phyloP scores from a whole-genome alignment of 2,888 invertebrate genomes.

The Tenthredo notha region DNA sequence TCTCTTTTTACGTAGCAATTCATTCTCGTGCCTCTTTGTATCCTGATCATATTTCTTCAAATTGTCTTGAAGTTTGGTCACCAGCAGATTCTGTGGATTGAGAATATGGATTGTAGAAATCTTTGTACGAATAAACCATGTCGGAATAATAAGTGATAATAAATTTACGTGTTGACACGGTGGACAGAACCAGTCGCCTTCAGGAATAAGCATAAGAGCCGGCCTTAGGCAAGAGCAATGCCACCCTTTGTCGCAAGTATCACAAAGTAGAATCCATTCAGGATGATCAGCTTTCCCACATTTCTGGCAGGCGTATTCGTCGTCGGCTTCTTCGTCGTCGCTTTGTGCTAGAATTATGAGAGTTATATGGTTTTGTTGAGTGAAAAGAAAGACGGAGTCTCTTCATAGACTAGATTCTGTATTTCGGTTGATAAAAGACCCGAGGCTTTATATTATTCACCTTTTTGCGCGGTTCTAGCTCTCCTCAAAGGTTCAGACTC shows the following conservation, averaged over 20 bases:
- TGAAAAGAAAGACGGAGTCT: neutral
- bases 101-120: slow-evolving; percentile 55
- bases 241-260: slow-evolving; percentile 97
- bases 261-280: slow-evolving; percentile 98
- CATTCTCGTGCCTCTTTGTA: slow-evolving; percentile 84
- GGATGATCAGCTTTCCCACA: slow-evolving; percentile 96
- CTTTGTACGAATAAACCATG: neutral
- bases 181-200: slow-evolving; percentile 99
- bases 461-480: slow-evolving; percentile 92
- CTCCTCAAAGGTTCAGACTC: slow-evolving; percentile 88
- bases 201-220: slow-evolving; percentile 95
- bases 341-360: slow-evolving; percentile 64
- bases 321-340: slow-evolving; percentile 77
- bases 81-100: slow-evolving; percentile 81
- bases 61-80: slow-evolving; percentile 87
- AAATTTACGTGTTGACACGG: slow-evolving; percentile 95
- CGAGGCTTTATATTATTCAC: slow-evolving; percentile 72
- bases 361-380: slow-evolving; percentile 23
- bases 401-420: neutral
- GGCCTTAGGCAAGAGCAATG: slow-evolving; percentile 98
- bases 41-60: slow-evolving; percentile 89
- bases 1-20: slow-evolving; percentile 84
- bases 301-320: slow-evolving; percentile 91
- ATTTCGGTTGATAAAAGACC: neutral
- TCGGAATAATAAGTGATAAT: slow-evolving; percentile 10